These are phyloP conservation scores for Tinea semifulvella DNA, from an alignment of 2,888 invertebrate genomes.

Conservation along the genomic window DNA sequence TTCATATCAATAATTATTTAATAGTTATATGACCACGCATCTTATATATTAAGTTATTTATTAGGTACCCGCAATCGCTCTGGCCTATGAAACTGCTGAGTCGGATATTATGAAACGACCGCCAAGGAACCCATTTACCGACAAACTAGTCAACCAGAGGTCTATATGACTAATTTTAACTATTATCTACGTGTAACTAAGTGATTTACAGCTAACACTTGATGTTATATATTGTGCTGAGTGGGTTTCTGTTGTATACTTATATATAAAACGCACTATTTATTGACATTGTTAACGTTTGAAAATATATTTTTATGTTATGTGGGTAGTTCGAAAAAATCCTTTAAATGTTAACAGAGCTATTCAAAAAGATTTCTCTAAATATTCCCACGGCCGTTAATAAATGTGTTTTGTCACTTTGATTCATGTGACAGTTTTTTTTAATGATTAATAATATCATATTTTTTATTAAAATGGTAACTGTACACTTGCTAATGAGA, in stretches of 20 bases:
- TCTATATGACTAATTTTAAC: constrained; percentile 38
- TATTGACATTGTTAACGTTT: not conserved
- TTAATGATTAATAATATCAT: too few relatives aligned
- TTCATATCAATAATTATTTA: too few relatives aligned
- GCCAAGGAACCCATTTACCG: constrained; percentile 87
- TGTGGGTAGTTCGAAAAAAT: too few relatives aligned
- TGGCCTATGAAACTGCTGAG: constrained; percentile 92
- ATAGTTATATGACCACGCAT: not conserved
- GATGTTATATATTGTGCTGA: constrained; percentile 35
- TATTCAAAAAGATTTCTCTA: too few relatives aligned
- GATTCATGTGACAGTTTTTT: too few relatives aligned
- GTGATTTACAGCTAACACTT: constrained; percentile 40
- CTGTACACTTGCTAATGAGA: too few relatives aligned
- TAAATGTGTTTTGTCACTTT: too few relatives aligned
- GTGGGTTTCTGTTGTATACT: constrained; percentile 23
- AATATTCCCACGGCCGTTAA: too few relatives aligned
- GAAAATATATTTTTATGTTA: too few relatives aligned
- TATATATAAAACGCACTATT: not conserved
- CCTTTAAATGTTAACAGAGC: too few relatives aligned
- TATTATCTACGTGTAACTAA: constrained; percentile 2
- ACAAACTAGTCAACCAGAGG: constrained; percentile 96
- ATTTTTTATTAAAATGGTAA: too few relatives aligned
- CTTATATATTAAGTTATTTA: constrained; percentile 19
- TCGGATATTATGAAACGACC: constrained; percentile 95
- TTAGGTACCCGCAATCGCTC: constrained; percentile 90